phyloP scores from a whole-genome alignment of 1,140 invertebrate genomes.

The Drosophila oshimai region DNA sequence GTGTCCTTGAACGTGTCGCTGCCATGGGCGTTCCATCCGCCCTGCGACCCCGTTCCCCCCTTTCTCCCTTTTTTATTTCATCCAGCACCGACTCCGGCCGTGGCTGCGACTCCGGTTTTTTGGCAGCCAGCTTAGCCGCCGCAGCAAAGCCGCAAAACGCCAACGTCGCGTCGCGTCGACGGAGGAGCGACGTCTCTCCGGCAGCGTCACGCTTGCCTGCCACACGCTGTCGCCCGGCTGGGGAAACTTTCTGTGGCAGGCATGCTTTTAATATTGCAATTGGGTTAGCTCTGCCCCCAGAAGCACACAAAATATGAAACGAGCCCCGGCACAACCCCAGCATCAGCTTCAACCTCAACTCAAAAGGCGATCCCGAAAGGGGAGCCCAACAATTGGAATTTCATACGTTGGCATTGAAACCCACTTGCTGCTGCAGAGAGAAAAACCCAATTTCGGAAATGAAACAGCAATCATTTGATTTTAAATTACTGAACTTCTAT shows the following conservation, averaged over 20 bases:
- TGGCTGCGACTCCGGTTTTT: conserved; percentile 19
- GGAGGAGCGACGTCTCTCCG: conserved; percentile 5
- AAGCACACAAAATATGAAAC: conserved; percentile 48
- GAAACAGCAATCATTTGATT: neutral
- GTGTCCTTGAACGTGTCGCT: conserved; percentile 71
- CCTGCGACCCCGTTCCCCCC: neutral
- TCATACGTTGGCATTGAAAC: conserved; percentile 58
- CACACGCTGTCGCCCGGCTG: conserved; percentile 56
- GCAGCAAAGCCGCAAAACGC: conserved; percentile 58
- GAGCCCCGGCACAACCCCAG: neutral
- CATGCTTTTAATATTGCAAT: conserved; percentile 79
- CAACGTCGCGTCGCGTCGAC: conserved; percentile 17
- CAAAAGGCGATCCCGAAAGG: conserved; percentile 29
- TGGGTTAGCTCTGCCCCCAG: conserved; percentile 47
- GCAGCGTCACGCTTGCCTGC: conserved; percentile 63
- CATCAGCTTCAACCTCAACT: neutral
- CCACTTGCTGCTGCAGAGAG: conserved; percentile 20
- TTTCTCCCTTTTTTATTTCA: neutral
- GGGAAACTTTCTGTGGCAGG: conserved; percentile 53
- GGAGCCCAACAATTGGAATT: conserved; percentile 67
- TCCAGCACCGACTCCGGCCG: conserved; percentile 6
- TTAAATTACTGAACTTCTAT: too few species aligned
- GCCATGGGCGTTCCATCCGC: conserved; percentile 6
- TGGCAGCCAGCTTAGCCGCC: conserved; percentile 68
- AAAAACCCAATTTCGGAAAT: conserved; percentile 1